phyloP scores from a whole-genome alignment of 2,888 invertebrate species.

The Caenorhabditis afra region DNA sequence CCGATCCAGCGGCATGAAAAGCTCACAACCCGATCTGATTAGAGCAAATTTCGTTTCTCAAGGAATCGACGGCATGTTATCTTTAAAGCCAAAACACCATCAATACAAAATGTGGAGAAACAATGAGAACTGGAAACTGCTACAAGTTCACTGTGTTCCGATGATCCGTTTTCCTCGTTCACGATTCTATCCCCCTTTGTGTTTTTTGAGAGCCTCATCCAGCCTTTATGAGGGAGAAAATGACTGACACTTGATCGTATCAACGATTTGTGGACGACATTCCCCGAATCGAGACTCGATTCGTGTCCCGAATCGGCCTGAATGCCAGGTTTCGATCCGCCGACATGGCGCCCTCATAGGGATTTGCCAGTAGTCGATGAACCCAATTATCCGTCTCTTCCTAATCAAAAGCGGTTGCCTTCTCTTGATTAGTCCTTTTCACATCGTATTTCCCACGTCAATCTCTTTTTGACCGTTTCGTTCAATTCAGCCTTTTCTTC shows the following conservation, averaged over 20 bases:
- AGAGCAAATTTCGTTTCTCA: too few relatives aligned
- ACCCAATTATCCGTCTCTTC: slow-evolving; percentile 43
- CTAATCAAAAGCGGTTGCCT: slow-evolving; percentile 24
- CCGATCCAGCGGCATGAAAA: too few relatives aligned
- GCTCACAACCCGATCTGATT: too few relatives aligned
- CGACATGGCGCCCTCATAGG: slow-evolving; percentile 7
- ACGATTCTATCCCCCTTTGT: slow-evolving; percentile 6
- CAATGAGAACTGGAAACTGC: slow-evolving; percentile 10
- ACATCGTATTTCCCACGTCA: background rate
- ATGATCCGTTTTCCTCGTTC: slow-evolving; percentile 5
- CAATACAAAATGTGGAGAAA: too few relatives aligned
- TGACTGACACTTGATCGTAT: slow-evolving; percentile 41
- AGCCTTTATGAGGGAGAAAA: background rate
- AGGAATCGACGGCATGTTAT: too few relatives aligned
- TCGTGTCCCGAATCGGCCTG: slow-evolving; percentile 14
- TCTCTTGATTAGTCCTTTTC: background rate
- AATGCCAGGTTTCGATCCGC: too few relatives aligned
- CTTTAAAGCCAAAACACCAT: too few relatives aligned
- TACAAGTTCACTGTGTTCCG: background rate
- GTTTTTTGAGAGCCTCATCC: slow-evolving; percentile 25
- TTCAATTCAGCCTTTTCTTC: background rate
- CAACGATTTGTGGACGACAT: slow-evolving; percentile 27
- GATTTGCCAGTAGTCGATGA: slow-evolving; percentile 34
- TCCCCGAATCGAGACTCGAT: slow-evolving; percentile 4
- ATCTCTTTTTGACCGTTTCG: slow-evolving; percentile 14